Conservation (phyloP, 2,888 invertebrate genomes). For the Rotaria magnacalcarata region DNA sequence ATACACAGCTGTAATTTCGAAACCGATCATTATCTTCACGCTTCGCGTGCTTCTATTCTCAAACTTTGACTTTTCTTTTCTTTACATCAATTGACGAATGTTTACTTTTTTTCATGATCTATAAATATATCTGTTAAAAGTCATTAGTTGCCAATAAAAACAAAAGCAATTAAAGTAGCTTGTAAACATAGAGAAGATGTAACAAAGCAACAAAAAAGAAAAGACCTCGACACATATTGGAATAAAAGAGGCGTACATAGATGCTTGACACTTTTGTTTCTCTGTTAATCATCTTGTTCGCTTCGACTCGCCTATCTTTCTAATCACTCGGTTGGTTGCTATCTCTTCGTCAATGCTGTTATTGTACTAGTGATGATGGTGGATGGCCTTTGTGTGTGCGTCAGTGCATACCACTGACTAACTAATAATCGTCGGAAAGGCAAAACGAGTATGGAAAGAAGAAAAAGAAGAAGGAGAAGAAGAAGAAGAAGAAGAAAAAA, state of each 20-base stretch:
- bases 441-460: background rate
- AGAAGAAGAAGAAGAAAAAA: background rate
- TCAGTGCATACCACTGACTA: slow-evolving; percentile 29
- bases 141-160: background rate
- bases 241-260: background rate
- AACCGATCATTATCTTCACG: slow-evolving; percentile 38
- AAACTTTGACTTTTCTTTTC: background rate
- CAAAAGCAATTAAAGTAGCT: background rate
- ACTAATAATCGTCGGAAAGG: slow-evolving; percentile 13
- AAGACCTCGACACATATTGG: background rate
- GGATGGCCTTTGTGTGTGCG: slow-evolving; percentile 28
- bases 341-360: slow-evolving; percentile 13
- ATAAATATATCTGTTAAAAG: slow-evolving; percentile 1
- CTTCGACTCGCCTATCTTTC: slow-evolving; percentile 15
- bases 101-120: slow-evolving; percentile 13
- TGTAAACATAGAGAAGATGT: background rate
- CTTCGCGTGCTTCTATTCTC: background rate
- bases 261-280: background rate
- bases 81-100: background rate
- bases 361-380: slow-evolving; percentile 30
- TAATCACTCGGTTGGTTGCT: slow-evolving; percentile 26
- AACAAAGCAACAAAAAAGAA: background rate
- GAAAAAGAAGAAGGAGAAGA: background rate
- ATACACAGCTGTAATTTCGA: slow-evolving; percentile 14
- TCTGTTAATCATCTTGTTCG: slow-evolving; percentile 26